Percentiles rank a stretch among this genome's conserved stretches.
phyloP scores from a whole-genome alignment of 2,888 invertebrate genomes.

The Himalopsyche anomala region DNA sequence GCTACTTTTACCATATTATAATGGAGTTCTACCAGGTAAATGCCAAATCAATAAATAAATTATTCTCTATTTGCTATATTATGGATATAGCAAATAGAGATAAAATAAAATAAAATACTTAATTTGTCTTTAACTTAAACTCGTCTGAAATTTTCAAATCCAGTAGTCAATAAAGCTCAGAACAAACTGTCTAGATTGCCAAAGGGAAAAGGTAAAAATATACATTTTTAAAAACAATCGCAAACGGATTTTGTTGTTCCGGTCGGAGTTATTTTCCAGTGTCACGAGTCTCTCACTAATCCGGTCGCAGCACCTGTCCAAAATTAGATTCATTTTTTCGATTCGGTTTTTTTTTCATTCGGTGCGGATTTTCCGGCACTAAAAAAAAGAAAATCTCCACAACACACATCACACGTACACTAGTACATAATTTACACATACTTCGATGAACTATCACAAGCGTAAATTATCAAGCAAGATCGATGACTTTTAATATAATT shows the following conservation, averaged over 20 bases:
- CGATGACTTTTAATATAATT: no score
- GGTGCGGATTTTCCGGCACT: conserved; percentile 18
- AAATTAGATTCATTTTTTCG: conserved; percentile 41
- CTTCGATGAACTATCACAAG: neutral
- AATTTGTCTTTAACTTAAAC: no score
- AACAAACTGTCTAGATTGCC: no score
- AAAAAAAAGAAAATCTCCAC: conserved; percentile 9
- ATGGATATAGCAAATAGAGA: no score
- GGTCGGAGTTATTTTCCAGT: conserved; percentile 25
- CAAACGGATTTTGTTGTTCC: conserved; percentile 33
- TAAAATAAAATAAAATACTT: no score
- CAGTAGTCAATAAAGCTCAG: no score
- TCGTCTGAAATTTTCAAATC: no score
- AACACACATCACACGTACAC: conserved; percentile 21
- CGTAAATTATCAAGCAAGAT: no score
- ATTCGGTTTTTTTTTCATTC: conserved; percentile 21
- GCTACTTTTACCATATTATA: no score
- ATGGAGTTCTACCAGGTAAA: no score
- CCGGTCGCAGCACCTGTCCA: conserved; percentile 42
- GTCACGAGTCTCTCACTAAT: conserved; percentile 37
- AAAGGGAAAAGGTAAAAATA: neutral
- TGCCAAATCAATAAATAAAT: no score
- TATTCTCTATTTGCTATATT: no score
- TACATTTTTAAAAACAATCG: conserved; percentile 25
- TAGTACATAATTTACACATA: conserved; percentile 8